Base-by-base conservation (phyloP, 2,888 invertebrate genomes). In the Thyatira batis region DNA sequence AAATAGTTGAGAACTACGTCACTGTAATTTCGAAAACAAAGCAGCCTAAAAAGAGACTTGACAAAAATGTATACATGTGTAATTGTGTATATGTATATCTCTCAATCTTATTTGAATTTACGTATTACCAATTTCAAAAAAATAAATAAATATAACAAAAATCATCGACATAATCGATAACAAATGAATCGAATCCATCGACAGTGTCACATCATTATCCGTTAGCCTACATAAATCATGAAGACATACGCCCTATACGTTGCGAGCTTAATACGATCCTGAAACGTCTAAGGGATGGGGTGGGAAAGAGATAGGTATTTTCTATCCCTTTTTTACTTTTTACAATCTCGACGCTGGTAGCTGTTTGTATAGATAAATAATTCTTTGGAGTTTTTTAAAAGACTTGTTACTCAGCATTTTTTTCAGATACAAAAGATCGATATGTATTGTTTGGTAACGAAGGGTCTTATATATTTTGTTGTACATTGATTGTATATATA, bases 191-290 rank as follows among this genome's bases (percentile, higher is more conserved):
- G 23, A 43, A 43, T 6, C 2, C n/a, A 53, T 54, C 48, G 48
- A 48, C 20, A 49, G 43, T 20, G 20, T 59, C 66, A 51, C 89
- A 74, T 76, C 87, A 74, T 81, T 85, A 81, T 55, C 53, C 61
- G 61, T 67, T 70, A 73, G 76, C 82, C 80, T 82, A 89, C 85
- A 89, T 90, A 89, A 89, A 90, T 90, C 90, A 90, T 84, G 78
- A 82, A 79, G 87, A 89, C 89, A 88, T 85, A 87, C 87, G 87
- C 87, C 89, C 88, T 89, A 89, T 90, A 89, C 88, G 88, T 89
- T 89, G 87, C 86, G 85, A 80, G 89, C 86, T 89, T 90, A 90
- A 90, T 90, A 88, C 87, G 87, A 86, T 85, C 85, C 84, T 76
- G 73, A 76, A 81, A 83, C 71, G 75, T 73, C 71, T 76, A 66